These are phyloP conservation scores for Julus scandinavius DNA, from an alignment of 2,888 invertebrate genomes.

Conservation along the genomic window DNA sequence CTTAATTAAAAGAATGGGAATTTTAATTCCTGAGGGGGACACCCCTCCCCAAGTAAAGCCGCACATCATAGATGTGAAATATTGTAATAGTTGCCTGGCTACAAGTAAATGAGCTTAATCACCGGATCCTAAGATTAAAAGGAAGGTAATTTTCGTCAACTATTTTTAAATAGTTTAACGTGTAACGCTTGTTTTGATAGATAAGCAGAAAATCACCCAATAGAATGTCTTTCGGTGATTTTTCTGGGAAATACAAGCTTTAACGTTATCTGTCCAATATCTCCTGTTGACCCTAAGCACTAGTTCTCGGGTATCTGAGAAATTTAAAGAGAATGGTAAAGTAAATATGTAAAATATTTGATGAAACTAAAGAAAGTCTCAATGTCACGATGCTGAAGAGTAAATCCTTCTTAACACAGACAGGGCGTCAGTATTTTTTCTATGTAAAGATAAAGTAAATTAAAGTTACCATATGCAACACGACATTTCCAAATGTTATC, in stretches of 20 bases:
- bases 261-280: neutral
- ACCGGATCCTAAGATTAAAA: neutral
- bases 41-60: no score
- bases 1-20: neutral
- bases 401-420: no score
- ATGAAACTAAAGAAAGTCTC: neutral
- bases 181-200: neutral
- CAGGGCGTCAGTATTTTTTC: no score
- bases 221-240: neutral
- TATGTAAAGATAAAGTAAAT: no score
- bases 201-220: neutral
- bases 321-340: neutral
- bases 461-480: no score
- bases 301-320: neutral
- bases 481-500: no score
- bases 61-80: neutral
- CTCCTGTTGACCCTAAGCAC: neutral
- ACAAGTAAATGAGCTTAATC: neutral
- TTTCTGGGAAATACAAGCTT: neutral
- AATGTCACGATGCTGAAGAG: neutral
- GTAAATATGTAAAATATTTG: neutral
- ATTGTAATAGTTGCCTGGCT: neutral
- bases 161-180: neutral
- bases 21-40: constrained; percentile 4
- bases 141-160: neutral